Percentiles rank a stretch among this genome's conserved stretches.
Evolutionary conservation across 2,888 invertebrate species (phyloP).

Genomic region (Dysmachus trigonus): DNA sequence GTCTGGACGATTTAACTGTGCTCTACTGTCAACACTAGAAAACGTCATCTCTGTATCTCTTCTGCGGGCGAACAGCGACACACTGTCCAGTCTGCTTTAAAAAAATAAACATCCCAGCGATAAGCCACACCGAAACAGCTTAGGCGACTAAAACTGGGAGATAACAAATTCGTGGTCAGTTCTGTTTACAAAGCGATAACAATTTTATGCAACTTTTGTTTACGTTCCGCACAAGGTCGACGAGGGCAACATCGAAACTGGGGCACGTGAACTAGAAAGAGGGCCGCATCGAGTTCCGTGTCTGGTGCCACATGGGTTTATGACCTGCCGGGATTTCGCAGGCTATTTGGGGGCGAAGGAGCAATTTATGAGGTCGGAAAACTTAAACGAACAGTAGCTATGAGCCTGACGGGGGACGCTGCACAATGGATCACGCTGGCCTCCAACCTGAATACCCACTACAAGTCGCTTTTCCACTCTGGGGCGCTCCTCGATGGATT

Average conservation of each 20-base stretch:
- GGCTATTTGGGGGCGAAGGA: background rate
- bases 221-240: background rate
- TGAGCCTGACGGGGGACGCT: background rate
- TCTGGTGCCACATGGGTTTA: background rate
- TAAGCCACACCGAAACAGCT: background rate
- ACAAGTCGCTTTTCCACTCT: slow-evolving; percentile 69
- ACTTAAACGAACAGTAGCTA: background rate
- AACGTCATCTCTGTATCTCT: background rate
- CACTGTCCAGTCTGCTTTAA: background rate
- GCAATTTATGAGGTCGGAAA: background rate
- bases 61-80: background rate
- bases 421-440: background rate
- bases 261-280: background rate
- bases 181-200: background rate
- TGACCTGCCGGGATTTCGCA: background rate
- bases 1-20: background rate
- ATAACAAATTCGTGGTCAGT: background rate
- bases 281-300: background rate
- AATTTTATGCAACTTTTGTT: background rate
- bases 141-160: background rate
- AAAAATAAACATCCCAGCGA: background rate
- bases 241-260: background rate
- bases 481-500: slow-evolving; percentile 70
- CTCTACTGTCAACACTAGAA: background rate
- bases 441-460: slow-evolving; percentile 58